A percentile compares a stretch with the other conserved stretches of the same genome.
These are phyloP conservation scores for Sakesphorus luctuosus DNA, from an alignment of 2,113 vertebrate species.

Conservation along the genomic window DNA sequence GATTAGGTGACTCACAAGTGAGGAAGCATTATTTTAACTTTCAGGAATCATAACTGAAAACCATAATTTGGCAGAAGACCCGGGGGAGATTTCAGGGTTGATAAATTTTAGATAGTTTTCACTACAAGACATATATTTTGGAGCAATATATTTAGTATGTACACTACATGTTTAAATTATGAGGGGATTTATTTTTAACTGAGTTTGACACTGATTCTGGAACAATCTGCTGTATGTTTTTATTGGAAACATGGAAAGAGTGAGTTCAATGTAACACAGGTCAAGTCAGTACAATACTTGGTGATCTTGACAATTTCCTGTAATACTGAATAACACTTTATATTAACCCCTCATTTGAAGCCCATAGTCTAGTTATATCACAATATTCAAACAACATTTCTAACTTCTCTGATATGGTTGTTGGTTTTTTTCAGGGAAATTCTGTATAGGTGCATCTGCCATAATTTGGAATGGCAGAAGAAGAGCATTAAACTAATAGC, in stretches of 20 bases:
- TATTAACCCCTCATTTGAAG: constrained; percentile 57
- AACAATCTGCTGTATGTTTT: constrained; percentile 64
- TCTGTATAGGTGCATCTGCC: background rate
- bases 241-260: constrained; percentile 71
- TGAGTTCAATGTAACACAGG: constrained; percentile 63
- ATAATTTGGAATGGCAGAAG: background rate
- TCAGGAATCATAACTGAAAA: background rate
- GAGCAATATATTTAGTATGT: background rate
- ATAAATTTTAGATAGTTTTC: background rate
- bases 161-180: background rate
- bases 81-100: background rate
- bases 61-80: background rate
- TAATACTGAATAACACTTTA: constrained; percentile 61
- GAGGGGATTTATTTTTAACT: constrained; percentile 63
- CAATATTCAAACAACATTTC: constrained; percentile 7
- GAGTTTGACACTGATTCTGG: constrained; percentile 68
- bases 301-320: constrained; percentile 71
- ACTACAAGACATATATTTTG: background rate
- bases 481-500: background rate
- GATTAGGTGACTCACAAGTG: background rate
- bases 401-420: background rate
- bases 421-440: background rate
- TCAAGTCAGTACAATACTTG: constrained; percentile 54
- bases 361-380: background rate
- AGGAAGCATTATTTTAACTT: background rate